Evolutionary conservation across 1,140 invertebrate species (phyloP), one percentile per base, ranked within the genome.

Genomic region (Calephelis virginiensis): DNA sequence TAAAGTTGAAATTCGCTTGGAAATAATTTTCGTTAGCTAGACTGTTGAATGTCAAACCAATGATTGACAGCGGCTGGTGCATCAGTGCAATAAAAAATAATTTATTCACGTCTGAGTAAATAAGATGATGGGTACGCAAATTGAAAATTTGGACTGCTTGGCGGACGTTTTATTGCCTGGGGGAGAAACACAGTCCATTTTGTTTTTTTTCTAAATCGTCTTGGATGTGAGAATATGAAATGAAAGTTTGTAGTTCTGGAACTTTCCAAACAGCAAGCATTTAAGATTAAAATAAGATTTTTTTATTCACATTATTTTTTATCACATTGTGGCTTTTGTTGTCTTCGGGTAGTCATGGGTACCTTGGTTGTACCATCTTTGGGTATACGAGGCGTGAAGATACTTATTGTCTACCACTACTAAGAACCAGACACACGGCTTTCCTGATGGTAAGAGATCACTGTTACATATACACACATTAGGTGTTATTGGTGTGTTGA

Each of bases 1-100:
- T 76, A 81, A 69, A 72, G 75, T 75, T 56, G 10, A 74, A 49
- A 75, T 75, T 87, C 49, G 65, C 56, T 68, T 70, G 66, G 13
- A 37, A 28, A 38, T 6, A 8, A 6, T 66, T 69, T 70, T 66
- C 81, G 82, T 81, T 80, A 82, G 84, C 83, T 90, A 90, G 87
- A 85, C 81, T 77, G 84, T 83, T 91, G 88, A 91, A 91, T 89
- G 88, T 91, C 88, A 91, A 91, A 91, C 85, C 81, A 91, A 91
- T 90, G 83, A 87, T 89, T 83, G 81, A 81, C 80, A 82, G 74
- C 75, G 85, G 78, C 83, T 80, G 78, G 76, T 83, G 77, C 86
- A 85, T 66, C 77, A 71, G 69, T 79, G 80, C 85, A 88, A 88
- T 89, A 89, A 89, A 90, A 86, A 86, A 90, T 88, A 86, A 89